A percentile compares a stretch with the other conserved stretches of the same genome.
These are phyloP conservation scores for Carabus problematicus DNA, from an alignment of 2,888 invertebrate species.

Conservation along the genomic window DNA sequence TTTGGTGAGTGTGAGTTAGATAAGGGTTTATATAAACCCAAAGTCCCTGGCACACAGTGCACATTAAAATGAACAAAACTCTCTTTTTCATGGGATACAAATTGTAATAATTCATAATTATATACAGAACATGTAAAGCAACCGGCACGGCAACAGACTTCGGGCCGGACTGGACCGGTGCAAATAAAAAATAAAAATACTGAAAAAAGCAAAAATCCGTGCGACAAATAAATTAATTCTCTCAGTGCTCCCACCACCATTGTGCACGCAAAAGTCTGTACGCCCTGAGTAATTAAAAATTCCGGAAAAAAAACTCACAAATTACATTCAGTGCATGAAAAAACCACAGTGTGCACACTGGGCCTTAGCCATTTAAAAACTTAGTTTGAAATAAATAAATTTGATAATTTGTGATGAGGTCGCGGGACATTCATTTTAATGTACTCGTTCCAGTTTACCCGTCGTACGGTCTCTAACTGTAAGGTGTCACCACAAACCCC, in stretches of 20 bases:
- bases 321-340: constrained; percentile 36
- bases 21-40: not conserved
- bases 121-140: constrained; percentile 34
- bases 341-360: constrained; percentile 11
- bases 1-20: not conserved
- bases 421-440: not conserved
- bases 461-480: constrained; percentile 5
- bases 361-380: constrained; percentile 36
- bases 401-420: constrained; percentile 38
- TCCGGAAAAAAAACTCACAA: constrained; percentile 42
- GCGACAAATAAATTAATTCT: constrained; percentile 43
- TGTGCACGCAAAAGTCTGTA: constrained; percentile 42
- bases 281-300: constrained; percentile 42
- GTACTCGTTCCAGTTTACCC: no score
- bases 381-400: constrained; percentile 42
- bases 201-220: constrained; percentile 40
- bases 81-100: constrained; percentile 36
- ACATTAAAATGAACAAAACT: constrained; percentile 34
- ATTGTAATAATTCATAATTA: constrained; percentile 41
- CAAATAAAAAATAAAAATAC: constrained; percentile 31
- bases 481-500: constrained; percentile 4
- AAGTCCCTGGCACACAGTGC: constrained; percentile 1
- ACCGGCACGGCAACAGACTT: constrained; percentile 22
- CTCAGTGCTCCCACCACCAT: constrained; percentile 39
- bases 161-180: constrained; percentile 9